Base-by-base conservation (phyloP, 2,113 vertebrate genomes). In the Podocnemis expansa region DNA sequence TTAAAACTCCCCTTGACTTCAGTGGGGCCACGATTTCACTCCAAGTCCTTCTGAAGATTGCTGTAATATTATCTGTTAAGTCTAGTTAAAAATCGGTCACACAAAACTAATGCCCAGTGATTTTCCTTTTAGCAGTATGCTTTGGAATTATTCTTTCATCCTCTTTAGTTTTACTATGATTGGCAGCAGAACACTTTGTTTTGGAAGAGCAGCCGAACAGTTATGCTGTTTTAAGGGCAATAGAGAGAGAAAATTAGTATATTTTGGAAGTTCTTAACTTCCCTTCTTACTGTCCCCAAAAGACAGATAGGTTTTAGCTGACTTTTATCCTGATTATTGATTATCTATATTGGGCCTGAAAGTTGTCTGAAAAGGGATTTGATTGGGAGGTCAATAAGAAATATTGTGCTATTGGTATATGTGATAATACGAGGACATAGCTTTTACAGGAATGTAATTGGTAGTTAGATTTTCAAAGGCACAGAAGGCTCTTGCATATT, bases 141-240 rank as follows among this genome's bases (percentile, higher is more conserved):
- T 90, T 96, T 95, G 92, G 84, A 92, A 55, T 38, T 10, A 5
- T 63, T 81, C 89, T 89, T 94, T 83, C 92, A 38, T 94, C 55
- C 79, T 95, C 76, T 89, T 88, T 91, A 63, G 84, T 80, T 93
- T 94, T 92, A 76, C 88, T 38, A 85, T 93, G 29, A 60, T 81
- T 56, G 84, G 85, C 92, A 89, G 81, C 60, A 90, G 88, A 95
- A 83, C 60, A 82, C 47, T 31, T n/a, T n/a, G 25, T 85, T 91
- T 94, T 95, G 89, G 94, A 92, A 92, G 87, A 93, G 43, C 85
- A 84, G 87, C 67, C n/a, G 19, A 73, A 73, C 17, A 73, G 34
- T 38, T 73, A 41, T 41, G 22, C 67, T 38, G 21, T 73, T 73
- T 38, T 41, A 38, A 38, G n/a, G 34, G 17, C n/a, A 73, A 73